phyloP scores from a whole-genome alignment of 2,888 invertebrate species.

The Hypsopygia costalis region DNA sequence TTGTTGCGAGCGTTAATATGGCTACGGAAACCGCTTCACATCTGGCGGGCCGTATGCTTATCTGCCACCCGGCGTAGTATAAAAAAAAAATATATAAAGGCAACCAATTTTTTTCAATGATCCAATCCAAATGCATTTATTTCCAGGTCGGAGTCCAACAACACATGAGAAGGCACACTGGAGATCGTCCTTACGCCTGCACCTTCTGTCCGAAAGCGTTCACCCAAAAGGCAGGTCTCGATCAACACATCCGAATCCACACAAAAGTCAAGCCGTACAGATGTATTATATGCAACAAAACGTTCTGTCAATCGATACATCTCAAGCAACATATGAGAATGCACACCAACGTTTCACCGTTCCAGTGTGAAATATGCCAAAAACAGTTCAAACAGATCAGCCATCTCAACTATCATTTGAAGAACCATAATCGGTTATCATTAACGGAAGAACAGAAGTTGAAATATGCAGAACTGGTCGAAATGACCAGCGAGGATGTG shows the following conservation, averaged over 20 bases:
- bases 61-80: no score
- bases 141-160: slow-evolving; percentile 55
- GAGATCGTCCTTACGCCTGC: slow-evolving; percentile 62
- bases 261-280: slow-evolving; percentile 62
- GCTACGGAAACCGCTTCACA: no score
- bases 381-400: slow-evolving; percentile 65
- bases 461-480: slow-evolving; percentile 42
- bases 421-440: slow-evolving; percentile 48
- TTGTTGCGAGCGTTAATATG: no score
- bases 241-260: slow-evolving; percentile 67
- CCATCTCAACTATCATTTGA: slow-evolving; percentile 65
- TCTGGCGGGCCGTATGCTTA: no score
- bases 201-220: slow-evolving; percentile 60
- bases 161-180: slow-evolving; percentile 63
- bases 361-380: slow-evolving; percentile 59
- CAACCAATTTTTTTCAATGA: no score
- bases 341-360: slow-evolving; percentile 65
- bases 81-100: no score
- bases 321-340: slow-evolving; percentile 70
- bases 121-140: no score
- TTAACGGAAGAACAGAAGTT: slow-evolving; percentile 46
- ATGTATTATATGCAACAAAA: slow-evolving; percentile 62
- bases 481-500: slow-evolving; percentile 26
- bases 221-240: slow-evolving; percentile 69
- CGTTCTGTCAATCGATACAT: slow-evolving; percentile 63